Base-by-base conservation (phyloP, 2,888 invertebrate genomes). In the Patella pellucida region DNA sequence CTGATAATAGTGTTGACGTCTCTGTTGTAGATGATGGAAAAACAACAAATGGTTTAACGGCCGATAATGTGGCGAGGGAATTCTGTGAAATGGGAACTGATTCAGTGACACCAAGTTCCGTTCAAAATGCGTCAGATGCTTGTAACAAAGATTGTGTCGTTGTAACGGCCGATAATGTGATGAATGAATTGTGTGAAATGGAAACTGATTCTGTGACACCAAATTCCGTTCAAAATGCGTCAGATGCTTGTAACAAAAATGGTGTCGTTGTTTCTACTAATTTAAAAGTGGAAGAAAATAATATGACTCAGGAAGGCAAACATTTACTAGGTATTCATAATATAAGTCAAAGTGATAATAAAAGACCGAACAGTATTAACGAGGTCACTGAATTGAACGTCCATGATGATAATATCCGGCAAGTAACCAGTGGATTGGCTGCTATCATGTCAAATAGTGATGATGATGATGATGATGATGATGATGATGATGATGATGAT, bases 381-480 rank as follows among this genome's bases (percentile, higher is more conserved):
- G 19, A 23, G 54, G 12, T 23, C 9, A 52, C 14, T 16, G 31
- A 23, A 52, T 14, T 52, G 15, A 23, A 15, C 9, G 14, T 23
- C 41, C n/a, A 14, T 54, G 52, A 56, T 52, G 52, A 54, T 15
- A 14, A 56, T 41, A 56, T 62, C n/a, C 16, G 41, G 11, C n/a
- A 56, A 19, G 23, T 41, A 19, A 56, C 16, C 0, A 16, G 15
- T 27, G 51, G 71, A 23, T 51, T 52, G 41, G 16, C 23, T 11
- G 41, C 7, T 9, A 52, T 23, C 15, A 41, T 41, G 41, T 19
- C 31, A 52, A 50, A 52, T 69, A 19, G 31, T 16, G 52, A 16
- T 71, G 71, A 52, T 15, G 69, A 31, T 19, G 41, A 62, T n/a
- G 52, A 19, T 70, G 41, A 67, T 56, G 51, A 27, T 67, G 50